These are phyloP conservation scores for Phaenicophaeus curvirostris DNA, from an alignment of 2,797 vertebrate species.

Conservation along the genomic window DNA sequence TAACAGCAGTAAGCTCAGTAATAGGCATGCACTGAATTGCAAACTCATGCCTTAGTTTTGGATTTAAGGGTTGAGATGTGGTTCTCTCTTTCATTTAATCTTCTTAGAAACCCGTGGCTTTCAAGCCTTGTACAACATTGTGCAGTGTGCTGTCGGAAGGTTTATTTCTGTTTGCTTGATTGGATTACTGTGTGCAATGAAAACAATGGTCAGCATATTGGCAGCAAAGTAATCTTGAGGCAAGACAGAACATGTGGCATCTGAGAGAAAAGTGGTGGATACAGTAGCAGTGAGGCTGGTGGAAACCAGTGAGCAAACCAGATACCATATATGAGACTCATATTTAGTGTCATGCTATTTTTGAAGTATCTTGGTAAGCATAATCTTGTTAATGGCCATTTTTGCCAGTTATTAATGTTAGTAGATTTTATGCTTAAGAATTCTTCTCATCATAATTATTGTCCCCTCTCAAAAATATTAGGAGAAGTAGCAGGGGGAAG, in stretches of 20 bases:
- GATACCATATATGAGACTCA: not conserved
- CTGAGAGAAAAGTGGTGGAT: not conserved
- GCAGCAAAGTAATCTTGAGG: not conserved
- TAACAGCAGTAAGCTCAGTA: not conserved
- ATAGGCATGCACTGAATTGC: not conserved
- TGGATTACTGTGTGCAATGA: slow-evolving; percentile 26
- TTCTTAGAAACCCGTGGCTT: slow-evolving; percentile 45
- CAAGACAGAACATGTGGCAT: not conserved
- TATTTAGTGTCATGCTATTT: not conserved
- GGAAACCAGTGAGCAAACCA: not conserved
- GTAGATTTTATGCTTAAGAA: not conserved
- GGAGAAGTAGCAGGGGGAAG: not conserved
- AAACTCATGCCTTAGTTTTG: slow-evolving; percentile 22
- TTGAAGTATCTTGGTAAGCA: not conserved
- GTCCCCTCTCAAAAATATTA: not conserved
- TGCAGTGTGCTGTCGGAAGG: slow-evolving; percentile 1
- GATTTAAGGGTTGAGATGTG: not conserved
- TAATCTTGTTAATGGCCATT: not conserved
- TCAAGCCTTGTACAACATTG: not conserved
- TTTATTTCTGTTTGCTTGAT: slow-evolving; percentile 49
- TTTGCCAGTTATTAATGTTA: not conserved
- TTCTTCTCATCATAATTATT: not conserved
- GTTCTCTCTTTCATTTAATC: slow-evolving; percentile 58
- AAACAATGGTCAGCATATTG: not conserved
- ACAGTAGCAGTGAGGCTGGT: not conserved